Evolutionary conservation across 1,140 invertebrate genomes (phyloP), one percentile per base, ranked within the genome.

Genomic region (Tribolium castaneum): DNA sequence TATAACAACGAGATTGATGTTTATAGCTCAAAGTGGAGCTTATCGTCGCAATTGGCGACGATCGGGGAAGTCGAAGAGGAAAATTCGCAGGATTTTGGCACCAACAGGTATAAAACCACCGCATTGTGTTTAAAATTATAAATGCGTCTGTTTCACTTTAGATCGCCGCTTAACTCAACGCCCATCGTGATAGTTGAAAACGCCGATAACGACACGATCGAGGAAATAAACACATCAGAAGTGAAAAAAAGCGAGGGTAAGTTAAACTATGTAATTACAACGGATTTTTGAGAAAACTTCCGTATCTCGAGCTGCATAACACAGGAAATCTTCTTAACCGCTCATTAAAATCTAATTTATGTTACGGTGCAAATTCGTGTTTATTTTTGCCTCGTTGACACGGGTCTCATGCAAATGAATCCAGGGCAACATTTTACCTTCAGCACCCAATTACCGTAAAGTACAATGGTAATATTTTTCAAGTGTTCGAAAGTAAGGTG

Each of bases 21-120:
- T n/a, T 84, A 83, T 50, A 80, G 74, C 45, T 81, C 80, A 9
- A 82, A 82, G 70, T 86, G 85, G 85, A 82, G 81, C 62, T 70
- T 84, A 22, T 80, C 82, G 22, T 84, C 83, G 50, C 86, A 88
- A 84, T 80, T 92, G 62, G 91, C 91, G 19, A 92, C 92, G 39
- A 92, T 92, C 80, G 91, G 91, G 0, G 92, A 92, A 85, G 88
- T 91, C 34, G 92, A 92, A 82, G 91, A 93, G 84, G 90, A 90
- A 78, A 10, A 25, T 10, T 35, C 34, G 9, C 72, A 75, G 30
- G 72, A 75, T 9, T 56, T 54, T 6, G n/a, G 14, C 13, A 16
- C n/a, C 12, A 72, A 72, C 34, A 72, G 70, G 70, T 72, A 72
- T 35, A n/a, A 25, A 72, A 50, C 1, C 19, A 12, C 4, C 5